Percentiles rank a stretch among this genome's conserved stretches.
Evolutionary conservation across 2,797 vertebrate species (phyloP).

Genomic region (Alauda arvensis): DNA sequence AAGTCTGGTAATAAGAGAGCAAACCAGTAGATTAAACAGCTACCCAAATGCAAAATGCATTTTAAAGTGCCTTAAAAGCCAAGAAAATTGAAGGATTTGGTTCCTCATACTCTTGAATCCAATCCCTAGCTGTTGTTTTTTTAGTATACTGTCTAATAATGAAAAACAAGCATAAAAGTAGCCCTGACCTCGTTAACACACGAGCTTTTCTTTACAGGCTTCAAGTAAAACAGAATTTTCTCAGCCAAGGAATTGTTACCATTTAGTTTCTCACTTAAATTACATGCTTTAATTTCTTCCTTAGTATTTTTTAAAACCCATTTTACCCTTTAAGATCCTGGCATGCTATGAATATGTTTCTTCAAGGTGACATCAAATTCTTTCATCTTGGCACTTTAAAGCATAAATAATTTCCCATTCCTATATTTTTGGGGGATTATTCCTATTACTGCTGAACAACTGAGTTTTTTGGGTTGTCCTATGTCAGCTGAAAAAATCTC

Average conservation of each 20-base stretch:
- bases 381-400: not conserved
- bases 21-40: not conserved
- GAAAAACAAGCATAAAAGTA: not conserved
- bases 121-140: not conserved
- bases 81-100: not conserved
- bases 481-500: not conserved
- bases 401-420: not conserved
- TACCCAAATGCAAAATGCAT: not conserved
- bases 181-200: not conserved
- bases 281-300: not conserved
- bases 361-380: not conserved
- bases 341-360: not conserved
- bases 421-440: not conserved
- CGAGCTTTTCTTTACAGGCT: fast-evolving
- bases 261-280: not conserved
- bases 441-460: not conserved
- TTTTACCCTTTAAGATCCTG: not conserved
- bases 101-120: not conserved
- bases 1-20: not conserved
- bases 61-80: not conserved
- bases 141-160: not conserved
- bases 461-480: not conserved
- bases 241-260: not conserved
- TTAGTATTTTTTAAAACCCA: not conserved
- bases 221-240: not conserved